Base-by-base conservation (phyloP, 2,113 vertebrate species). In the Gallinago jamesoni region DNA sequence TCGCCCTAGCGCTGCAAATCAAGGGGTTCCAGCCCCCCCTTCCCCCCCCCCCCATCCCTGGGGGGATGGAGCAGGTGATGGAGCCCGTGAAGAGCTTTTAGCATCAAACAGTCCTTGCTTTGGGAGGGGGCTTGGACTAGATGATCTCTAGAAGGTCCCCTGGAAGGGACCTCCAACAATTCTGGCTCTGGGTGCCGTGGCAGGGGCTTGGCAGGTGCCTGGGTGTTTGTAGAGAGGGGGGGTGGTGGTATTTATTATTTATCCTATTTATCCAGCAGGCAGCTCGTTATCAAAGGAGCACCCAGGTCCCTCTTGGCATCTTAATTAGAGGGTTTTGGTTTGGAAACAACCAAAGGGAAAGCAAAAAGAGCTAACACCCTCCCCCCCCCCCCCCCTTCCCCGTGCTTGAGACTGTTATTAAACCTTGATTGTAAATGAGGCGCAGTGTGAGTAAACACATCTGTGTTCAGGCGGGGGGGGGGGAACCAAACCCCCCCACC, bases 371-470 rank as follows among this genome's bases (percentile, higher is more conserved):
- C 80, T 90, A 81, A 37, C 35, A 37, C 35, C 35, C 8, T 37
- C 77, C 56, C 47, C 2, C 55, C 45, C 2, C 64, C n/a, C 2
- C 56, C 35, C 2, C 55, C 66, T 43, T 45, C 45, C 45, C 45
- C 2, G 3, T 25, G 66, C 74, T 90, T 77, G 87, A 83, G 84
- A 80, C 78, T 92, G 93, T 96, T 95, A 93, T 97, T 97, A 97
- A 97, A 97, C 96, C 96, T 97, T 92, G 88, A 56, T 93, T 47
- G 90, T 97, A 96, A 98, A 97, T 97, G 94, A 98, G 95, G 96
- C 91, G 52, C 75, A 84, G 96, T 98, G 97, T 95, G 97, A 98
- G 96, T 98, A 98, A 98, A 98, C 97, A 98, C 97, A 98, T 98
- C 97, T 98, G 97, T 96, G 95, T 90, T 97, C 93, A 93, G 85